Evolutionary conservation across 2,888 invertebrate species (phyloP).

Genomic region (Heliconius cydno): DNA sequence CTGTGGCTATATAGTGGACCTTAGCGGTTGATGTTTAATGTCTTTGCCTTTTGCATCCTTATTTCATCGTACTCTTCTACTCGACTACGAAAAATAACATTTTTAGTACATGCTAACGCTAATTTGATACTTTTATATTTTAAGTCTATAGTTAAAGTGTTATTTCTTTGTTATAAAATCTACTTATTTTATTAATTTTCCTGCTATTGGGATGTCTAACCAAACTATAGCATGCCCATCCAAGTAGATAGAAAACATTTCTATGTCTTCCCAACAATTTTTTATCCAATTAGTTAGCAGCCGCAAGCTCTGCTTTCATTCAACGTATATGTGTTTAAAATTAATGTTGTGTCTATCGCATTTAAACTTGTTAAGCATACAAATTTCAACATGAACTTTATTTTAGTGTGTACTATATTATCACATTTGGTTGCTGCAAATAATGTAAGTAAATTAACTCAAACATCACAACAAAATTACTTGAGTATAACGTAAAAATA

Average conservation of each 20-base stretch:
- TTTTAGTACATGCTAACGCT: background rate
- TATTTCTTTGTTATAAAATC: background rate
- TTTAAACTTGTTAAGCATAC: background rate
- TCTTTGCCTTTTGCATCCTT: no score
- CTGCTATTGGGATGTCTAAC: slow-evolving; percentile 2
- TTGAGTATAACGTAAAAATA: background rate
- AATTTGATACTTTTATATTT: background rate
- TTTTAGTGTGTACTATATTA: slow-evolving; percentile 22
- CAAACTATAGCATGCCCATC: background rate
- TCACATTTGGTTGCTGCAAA: slow-evolving; percentile 29
- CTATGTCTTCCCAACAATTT: slow-evolving; percentile 36
- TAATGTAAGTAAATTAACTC: slow-evolving; percentile 29
- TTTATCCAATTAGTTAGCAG: slow-evolving; percentile 38
- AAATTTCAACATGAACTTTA: slow-evolving; percentile 36
- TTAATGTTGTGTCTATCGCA: background rate
- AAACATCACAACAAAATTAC: background rate
- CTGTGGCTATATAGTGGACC: no score
- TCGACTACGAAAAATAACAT: no score
- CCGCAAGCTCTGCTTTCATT: slow-evolving; percentile 26
- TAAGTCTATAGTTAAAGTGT: background rate
- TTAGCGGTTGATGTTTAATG: no score
- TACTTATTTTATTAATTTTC: background rate
- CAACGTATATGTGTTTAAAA: background rate
- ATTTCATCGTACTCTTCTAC: no score
- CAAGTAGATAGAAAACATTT: slow-evolving; percentile 22